These are phyloP conservation scores for Drosophila trichaetosa DNA, from an alignment of 2,888 invertebrate genomes.

Conservation along the genomic window DNA sequence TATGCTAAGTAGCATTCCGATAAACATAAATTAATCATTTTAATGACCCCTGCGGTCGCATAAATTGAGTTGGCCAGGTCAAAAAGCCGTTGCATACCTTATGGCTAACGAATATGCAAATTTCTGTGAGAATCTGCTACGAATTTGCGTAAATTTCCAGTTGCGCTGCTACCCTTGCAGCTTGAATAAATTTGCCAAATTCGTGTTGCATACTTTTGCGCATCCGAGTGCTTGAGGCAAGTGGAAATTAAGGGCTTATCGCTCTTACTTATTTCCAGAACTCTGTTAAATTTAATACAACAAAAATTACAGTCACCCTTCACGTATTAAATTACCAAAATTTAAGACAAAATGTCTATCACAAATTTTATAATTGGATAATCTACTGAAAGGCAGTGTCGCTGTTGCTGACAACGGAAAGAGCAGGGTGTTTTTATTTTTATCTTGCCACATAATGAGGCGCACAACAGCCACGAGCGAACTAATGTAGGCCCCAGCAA, in stretches of 20 bases:
- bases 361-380: slow-evolving; percentile 66
- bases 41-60: slow-evolving; percentile 30
- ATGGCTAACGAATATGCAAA: slow-evolving; percentile 42
- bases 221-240: slow-evolving; percentile 13
- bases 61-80: slow-evolving; percentile 30
- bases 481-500: slow-evolving; percentile 48
- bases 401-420: slow-evolving; percentile 10
- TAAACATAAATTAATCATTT: slow-evolving; percentile 34
- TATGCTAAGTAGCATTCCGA: slow-evolving; percentile 12
- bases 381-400: slow-evolving; percentile 30
- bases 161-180: slow-evolving; percentile 31
- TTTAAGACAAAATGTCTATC: slow-evolving; percentile 17
- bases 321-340: slow-evolving; percentile 12
- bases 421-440: slow-evolving; percentile 40
- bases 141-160: slow-evolving; percentile 36
- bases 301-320: not conserved
- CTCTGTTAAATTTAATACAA: slow-evolving; percentile 5
- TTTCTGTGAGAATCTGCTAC: slow-evolving; percentile 38
- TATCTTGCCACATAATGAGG: slow-evolving; percentile 64
- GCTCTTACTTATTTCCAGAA: slow-evolving; percentile 6
- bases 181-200: slow-evolving; percentile 52
- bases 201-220: slow-evolving; percentile 33
- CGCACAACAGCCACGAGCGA: slow-evolving; percentile 46
- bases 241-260: not conserved
- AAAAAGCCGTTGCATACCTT: slow-evolving; percentile 26